Conservation (phyloP, 2,113 vertebrate genomes). For the Channa argus region DNA sequence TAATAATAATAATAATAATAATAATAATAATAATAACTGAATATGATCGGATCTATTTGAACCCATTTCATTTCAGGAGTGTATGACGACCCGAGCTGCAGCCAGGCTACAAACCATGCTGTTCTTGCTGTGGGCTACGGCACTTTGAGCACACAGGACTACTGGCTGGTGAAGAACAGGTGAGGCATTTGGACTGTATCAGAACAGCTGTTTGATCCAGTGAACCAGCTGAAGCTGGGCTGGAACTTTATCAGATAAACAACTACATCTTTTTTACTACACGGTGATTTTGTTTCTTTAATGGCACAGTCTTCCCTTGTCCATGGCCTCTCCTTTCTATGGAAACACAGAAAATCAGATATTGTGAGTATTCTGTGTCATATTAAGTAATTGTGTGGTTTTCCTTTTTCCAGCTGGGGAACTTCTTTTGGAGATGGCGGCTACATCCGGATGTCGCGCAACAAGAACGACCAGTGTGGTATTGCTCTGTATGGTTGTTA, state of each 20-base stretch:
- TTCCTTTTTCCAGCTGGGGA: slow-evolving; percentile 78
- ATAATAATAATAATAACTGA: too few relatives aligned
- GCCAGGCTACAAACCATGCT: slow-evolving; percentile 84
- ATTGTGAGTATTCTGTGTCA: too few relatives aligned
- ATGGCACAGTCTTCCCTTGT: too few relatives aligned
- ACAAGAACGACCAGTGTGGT: slow-evolving; percentile 84
- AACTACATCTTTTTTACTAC: too few relatives aligned
- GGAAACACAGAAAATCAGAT: too few relatives aligned
- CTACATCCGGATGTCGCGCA: slow-evolving; percentile 83
- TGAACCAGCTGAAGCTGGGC: too few relatives aligned
- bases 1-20: too few relatives aligned
- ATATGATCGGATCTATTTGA: not conserved
- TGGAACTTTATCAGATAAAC: too few relatives aligned
- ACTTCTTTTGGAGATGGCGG: slow-evolving; percentile 77
- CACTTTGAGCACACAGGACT: slow-evolving; percentile 84
- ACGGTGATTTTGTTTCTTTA: too few relatives aligned
- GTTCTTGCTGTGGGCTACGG: slow-evolving; percentile 91
- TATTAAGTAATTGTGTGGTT: too few relatives aligned
- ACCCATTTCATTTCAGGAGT: slow-evolving; percentile 81
- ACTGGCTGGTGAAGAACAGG: slow-evolving; percentile 98
- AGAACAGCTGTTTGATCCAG: too few relatives aligned
- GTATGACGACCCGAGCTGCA: slow-evolving; percentile 87
- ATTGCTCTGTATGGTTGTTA: slow-evolving; percentile 76
- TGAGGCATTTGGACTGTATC: slow-evolving; percentile 50
- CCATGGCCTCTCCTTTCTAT: too few relatives aligned